phyloP scores from a whole-genome alignment of 2,113 vertebrate species.

The Rhabdomys dilectus region DNA sequence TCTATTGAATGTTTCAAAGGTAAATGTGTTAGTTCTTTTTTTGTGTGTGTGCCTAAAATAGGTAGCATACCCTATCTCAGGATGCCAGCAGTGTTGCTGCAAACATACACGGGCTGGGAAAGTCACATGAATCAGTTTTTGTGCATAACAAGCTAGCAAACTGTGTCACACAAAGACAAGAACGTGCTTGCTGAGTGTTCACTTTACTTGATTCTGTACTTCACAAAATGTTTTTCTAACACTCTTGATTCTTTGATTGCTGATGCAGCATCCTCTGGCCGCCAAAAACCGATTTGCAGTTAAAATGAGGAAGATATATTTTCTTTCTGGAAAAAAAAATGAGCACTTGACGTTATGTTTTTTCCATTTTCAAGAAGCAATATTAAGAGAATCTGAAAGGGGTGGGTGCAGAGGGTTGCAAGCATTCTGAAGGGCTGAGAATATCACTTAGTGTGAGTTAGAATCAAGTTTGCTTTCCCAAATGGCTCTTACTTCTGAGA shows the following conservation, averaged over 20 bases:
- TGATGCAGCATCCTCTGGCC: conserved; percentile 72
- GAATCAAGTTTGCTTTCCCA: conserved; percentile 46
- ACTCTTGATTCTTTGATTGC: conserved; percentile 74
- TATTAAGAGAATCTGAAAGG: conserved; percentile 46
- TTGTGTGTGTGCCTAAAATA: conserved; percentile 30
- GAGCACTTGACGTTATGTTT: conserved; percentile 61
- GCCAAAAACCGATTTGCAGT: conserved; percentile 71
- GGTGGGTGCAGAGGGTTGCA: background rate
- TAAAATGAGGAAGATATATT: conserved; percentile 73
- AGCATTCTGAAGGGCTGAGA: background rate
- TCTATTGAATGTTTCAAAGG: conserved; percentile 29
- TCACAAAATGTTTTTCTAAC: conserved; percentile 71
- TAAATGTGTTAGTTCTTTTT: conserved; percentile 50
- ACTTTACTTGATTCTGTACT: conserved; percentile 69
- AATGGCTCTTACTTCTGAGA: conserved; percentile 55
- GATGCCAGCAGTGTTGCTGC: conserved; percentile 3
- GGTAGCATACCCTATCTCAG: background rate
- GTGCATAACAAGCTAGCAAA: conserved; percentile 60
- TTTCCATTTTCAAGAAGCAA: conserved; percentile 62
- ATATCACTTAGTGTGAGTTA: conserved; percentile 35
- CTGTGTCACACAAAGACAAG: conserved; percentile 69
- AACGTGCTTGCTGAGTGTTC: conserved; percentile 67
- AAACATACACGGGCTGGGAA: conserved; percentile 34
- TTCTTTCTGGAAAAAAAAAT: conserved; percentile 67
- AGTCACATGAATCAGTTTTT: conserved; percentile 65